Conservation (phyloP, 1,140 invertebrate genomes). For the Geopemphigus sp. region DNA sequence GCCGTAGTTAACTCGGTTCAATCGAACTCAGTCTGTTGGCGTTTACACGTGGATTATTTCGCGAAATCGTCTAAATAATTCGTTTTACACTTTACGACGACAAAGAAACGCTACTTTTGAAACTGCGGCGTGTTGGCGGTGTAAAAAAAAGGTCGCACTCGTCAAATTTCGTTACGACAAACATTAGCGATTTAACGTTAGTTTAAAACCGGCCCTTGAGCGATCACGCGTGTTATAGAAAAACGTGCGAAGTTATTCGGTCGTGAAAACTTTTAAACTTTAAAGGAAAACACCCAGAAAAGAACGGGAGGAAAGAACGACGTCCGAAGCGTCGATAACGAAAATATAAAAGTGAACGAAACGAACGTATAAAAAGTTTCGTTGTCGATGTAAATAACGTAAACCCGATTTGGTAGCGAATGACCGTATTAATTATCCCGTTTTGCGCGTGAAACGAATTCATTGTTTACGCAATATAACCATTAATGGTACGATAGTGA, state of each 20-base stretch:
- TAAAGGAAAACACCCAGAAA: background rate
- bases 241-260: background rate
- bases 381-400: background rate
- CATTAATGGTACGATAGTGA: too few species aligned
- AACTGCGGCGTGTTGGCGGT: background rate
- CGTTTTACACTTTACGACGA: background rate
- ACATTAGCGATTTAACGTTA: conserved; percentile 18
- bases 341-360: background rate
- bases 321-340: background rate
- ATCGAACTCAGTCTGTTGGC: too few species aligned
- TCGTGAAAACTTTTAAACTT: background rate
- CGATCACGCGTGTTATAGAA: background rate
- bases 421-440: too few species aligned
- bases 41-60: too few species aligned
- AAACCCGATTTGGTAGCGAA: too few species aligned
- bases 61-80: conserved; percentile 7
- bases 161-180: conserved; percentile 23
- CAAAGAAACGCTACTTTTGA: background rate
- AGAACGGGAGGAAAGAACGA: background rate
- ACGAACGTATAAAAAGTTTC: background rate
- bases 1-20: too few species aligned
- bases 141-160: background rate
- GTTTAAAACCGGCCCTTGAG: conserved; percentile 18
- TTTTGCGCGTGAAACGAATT: too few species aligned
- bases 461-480: too few species aligned